Base-by-base conservation (phyloP, 2,888 invertebrate genomes). In the Orthosia gothica region DNA sequence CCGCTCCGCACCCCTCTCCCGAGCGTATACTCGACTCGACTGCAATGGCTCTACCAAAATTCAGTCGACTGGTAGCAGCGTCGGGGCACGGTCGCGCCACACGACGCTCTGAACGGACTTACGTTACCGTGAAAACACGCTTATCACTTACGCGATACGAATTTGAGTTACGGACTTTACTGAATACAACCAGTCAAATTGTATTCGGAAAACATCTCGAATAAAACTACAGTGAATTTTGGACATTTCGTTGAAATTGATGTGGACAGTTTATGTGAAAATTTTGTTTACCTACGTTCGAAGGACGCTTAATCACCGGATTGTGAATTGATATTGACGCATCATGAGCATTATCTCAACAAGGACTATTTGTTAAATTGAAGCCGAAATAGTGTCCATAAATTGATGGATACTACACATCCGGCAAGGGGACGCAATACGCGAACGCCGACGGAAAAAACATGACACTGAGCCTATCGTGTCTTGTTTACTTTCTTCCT, bases 331-430 rank as follows among this genome's bases (percentile, higher is more conserved):
- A 90, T 86, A 89, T 86, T 79, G 82, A 83, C 79, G 74, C 84
- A 93, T 89, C 80, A 95, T 94, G 95, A 92, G 90, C 84, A 87
- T 89, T 88, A 89, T 87, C 84, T 74, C 85, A 87, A 89, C 89
- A 91, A 94, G 94, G 92, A 95, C 92, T 91, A 90, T 92, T 88
- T 91, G 88, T 91, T 94, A 88, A 93, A 94, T 92, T 92, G 90
- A 92, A 81, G 83, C 88, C 90, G 87, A 93, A 93, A 93, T 91
- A 92, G 91, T 93, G 90, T 93, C 92, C 87, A 90, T 94, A 93
- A 95, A 95, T 96, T 96, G 95, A 96, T 96, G 96, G 96, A 96
- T 96, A 93, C 94, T 94, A 91, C 91, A 93, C 94, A 94, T 96
- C 94, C 94, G 94, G 94, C 92, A 92, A 94, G 94, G 94, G 95